A percentile compares a stretch with the other conserved stretches of the same genome.
Conservation (phyloP, 2,113 vertebrate species). For the Pangasianodon gigas region DNA sequence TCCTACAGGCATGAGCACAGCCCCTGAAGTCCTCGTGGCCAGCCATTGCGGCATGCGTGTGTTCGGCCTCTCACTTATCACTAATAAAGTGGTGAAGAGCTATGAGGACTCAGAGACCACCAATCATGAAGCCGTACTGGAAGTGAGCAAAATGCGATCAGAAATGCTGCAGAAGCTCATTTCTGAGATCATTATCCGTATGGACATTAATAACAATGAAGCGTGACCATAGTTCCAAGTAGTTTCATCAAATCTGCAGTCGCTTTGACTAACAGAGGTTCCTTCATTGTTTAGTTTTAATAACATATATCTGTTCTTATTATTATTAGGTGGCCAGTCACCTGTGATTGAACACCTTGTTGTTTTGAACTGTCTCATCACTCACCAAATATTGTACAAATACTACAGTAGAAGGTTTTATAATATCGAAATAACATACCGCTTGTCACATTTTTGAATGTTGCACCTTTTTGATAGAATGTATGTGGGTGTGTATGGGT, state of each 20-base stretch:
- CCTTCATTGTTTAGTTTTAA: neutral
- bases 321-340: neutral
- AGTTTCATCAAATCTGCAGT: neutral
- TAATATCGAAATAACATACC: neutral
- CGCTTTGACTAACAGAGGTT: neutral
- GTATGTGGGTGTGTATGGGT: neutral
- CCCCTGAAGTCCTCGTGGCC: constrained; percentile 76
- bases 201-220: constrained; percentile 75
- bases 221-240: constrained; percentile 48
- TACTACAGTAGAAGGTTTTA: neutral
- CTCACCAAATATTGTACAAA: neutral
- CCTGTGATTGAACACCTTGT: neutral
- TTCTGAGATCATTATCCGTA: constrained; percentile 70
- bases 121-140: constrained; percentile 75
- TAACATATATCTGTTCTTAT: neutral
- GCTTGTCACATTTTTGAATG: neutral
- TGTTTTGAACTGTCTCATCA: neutral
- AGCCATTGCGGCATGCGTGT: constrained; percentile 77
- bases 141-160: constrained; percentile 72
- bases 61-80: constrained; percentile 82
- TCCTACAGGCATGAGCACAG: constrained; percentile 80
- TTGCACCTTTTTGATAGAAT: neutral
- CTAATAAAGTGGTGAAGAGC: constrained; percentile 77
- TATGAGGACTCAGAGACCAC: constrained; percentile 72
- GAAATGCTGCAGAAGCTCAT: constrained; percentile 73